These are phyloP conservation scores for Triops longicaudatus DNA, from an alignment of 1,140 invertebrate genomes.

Conservation along the genomic window DNA sequence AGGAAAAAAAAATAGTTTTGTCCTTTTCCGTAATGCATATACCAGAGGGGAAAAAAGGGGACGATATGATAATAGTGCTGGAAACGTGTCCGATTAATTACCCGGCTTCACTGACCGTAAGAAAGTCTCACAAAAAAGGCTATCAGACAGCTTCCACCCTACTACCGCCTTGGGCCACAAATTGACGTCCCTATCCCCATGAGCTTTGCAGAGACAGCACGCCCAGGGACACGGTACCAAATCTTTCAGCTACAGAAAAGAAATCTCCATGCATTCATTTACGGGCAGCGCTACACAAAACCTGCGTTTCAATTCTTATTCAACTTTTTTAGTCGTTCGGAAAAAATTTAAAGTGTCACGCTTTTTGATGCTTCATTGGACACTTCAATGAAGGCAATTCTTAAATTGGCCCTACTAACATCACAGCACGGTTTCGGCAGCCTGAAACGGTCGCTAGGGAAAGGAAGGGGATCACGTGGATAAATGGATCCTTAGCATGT, in stretches of 20 bases:
- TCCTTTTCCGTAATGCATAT: background rate
- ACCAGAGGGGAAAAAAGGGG: background rate
- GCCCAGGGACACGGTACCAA: background rate
- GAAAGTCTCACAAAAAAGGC: background rate
- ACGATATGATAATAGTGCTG: background rate
- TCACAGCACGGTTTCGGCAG: background rate
- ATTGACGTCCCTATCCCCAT: background rate
- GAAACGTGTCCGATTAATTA: slow-evolving; percentile 15
- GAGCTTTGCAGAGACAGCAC: background rate
- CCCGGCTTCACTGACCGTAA: background rate
- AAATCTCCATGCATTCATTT: background rate
- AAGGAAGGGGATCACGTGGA: background rate
- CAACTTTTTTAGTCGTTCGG: background rate
- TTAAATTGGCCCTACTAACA: background rate
- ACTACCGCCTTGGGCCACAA: background rate
- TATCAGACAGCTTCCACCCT: slow-evolving; percentile 7
- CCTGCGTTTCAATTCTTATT: too few relatives aligned
- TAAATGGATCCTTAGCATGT: background rate
- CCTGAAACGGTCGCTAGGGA: background rate
- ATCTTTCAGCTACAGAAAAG: background rate
- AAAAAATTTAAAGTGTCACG: background rate
- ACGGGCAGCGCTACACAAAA: too few relatives aligned
- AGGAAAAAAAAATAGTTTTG: background rate
- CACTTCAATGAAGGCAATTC: background rate
- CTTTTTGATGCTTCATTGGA: background rate